These are phyloP conservation scores for Abrostola triplasia DNA, from an alignment of 2,888 invertebrate species.

Conservation along the genomic window DNA sequence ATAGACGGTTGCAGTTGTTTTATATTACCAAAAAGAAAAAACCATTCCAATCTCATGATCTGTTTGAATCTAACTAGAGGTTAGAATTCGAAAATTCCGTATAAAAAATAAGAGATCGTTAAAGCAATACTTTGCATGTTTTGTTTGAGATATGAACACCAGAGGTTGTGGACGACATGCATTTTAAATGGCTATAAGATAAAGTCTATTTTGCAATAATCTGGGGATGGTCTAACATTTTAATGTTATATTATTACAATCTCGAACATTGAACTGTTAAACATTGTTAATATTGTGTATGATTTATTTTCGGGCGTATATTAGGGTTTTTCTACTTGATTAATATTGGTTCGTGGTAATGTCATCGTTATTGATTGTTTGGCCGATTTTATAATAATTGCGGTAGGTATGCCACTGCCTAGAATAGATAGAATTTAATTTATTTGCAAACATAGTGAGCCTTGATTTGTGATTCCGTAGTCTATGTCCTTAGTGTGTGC, in stretches of 20 bases:
- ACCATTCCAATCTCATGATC: constrained; percentile 76
- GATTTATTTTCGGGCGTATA: constrained; percentile 45
- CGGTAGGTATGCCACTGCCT: neutral
- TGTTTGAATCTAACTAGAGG: constrained; percentile 74
- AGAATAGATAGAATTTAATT: too few relatives aligned
- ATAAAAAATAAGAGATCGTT: constrained; percentile 72
- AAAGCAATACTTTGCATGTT: constrained; percentile 75
- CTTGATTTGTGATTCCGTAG: too few relatives aligned
- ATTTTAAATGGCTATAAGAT: constrained; percentile 20
- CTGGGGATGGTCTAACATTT: constrained; percentile 22
- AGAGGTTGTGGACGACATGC: constrained; percentile 33
- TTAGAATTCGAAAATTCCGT: constrained; percentile 75
- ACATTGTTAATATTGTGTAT: constrained; percentile 42
- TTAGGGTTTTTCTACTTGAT: constrained; percentile 37
- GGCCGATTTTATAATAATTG: neutral
- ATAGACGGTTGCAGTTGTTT: constrained; percentile 79
- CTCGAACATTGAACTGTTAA: constrained; percentile 52
- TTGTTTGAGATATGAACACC: constrained; percentile 67
- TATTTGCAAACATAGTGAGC: too few relatives aligned
- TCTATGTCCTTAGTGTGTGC: too few relatives aligned
- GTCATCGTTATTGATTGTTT: constrained; percentile 15
- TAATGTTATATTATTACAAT: constrained; percentile 54
- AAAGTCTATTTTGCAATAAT: constrained; percentile 44
- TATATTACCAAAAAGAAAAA: constrained; percentile 74
- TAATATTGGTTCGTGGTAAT: constrained; percentile 25